phyloP scores from a whole-genome alignment of 2,888 invertebrate species.

The Drosophila lacicola region DNA sequence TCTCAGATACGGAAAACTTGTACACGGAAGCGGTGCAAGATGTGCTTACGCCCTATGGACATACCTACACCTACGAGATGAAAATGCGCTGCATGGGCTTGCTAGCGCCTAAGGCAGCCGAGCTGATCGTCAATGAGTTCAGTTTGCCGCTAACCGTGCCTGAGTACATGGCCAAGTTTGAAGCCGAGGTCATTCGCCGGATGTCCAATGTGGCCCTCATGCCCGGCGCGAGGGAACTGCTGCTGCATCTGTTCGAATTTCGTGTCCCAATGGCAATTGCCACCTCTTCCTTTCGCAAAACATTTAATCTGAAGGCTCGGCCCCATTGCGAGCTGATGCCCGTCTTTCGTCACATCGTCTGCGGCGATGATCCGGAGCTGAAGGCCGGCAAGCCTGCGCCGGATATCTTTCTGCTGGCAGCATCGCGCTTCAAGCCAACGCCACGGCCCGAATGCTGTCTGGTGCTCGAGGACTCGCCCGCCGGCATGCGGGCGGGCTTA shows the following conservation, averaged over 20 bases:
- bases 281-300: constrained; percentile 90
- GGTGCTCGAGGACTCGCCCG: constrained; percentile 95
- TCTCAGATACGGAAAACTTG: constrained; percentile 90
- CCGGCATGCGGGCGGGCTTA: constrained; percentile 91
- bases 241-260: constrained; percentile 89
- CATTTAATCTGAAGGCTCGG: constrained; percentile 88
- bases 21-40: constrained; percentile 90
- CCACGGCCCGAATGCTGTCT: constrained; percentile 90
- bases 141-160: constrained; percentile 88
- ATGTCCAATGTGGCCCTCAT: constrained; percentile 87
- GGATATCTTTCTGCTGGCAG: constrained; percentile 92
- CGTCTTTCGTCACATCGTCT: constrained; percentile 90
- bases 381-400: constrained; percentile 93
- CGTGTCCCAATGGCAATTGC: constrained; percentile 93
- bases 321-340: constrained; percentile 88
- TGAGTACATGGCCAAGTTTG: constrained; percentile 86
- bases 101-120: constrained; percentile 87
- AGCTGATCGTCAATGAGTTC: constrained; percentile 86
- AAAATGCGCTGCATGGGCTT: constrained; percentile 90
- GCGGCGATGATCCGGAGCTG: constrained; percentile 92
- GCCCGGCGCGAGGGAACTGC: constrained; percentile 91
- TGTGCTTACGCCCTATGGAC: constrained; percentile 88
- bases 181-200: constrained; percentile 83
- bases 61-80: constrained; percentile 90
- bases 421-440: constrained; percentile 89